Percentiles rank a stretch among this genome's conserved stretches.
phyloP scores from a whole-genome alignment of 2,888 invertebrate genomes.

The Andrena praecox region DNA sequence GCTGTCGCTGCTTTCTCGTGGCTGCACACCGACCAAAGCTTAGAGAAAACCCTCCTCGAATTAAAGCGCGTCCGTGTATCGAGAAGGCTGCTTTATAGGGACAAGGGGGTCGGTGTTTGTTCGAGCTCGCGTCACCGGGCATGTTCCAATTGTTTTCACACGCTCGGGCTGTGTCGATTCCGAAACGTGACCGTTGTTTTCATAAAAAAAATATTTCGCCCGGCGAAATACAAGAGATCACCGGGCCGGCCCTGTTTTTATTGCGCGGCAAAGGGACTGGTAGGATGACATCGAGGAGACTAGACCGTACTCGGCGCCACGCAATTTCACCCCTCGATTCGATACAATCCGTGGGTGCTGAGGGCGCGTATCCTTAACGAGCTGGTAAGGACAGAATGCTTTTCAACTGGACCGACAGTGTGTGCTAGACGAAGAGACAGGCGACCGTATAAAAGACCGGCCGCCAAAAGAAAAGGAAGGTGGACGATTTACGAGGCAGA shows the following conservation, averaged over 20 bases:
- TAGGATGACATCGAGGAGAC: not conserved
- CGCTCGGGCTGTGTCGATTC: slow-evolving; percentile 35
- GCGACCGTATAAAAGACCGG: slow-evolving; percentile 11
- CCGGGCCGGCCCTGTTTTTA: not conserved
- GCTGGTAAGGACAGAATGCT: slow-evolving; percentile 29
- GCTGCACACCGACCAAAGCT: slow-evolving; percentile 54
- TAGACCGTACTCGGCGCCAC: slow-evolving; percentile 13
- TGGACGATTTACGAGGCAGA: slow-evolving; percentile 17
- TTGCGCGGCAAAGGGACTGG: slow-evolving; percentile 11
- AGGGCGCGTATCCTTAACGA: slow-evolving; percentile 61
- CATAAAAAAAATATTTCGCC: slow-evolving; percentile 29
- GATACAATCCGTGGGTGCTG: slow-evolving; percentile 44
- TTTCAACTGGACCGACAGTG: too few species aligned
- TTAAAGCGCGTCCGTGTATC: slow-evolving; percentile 56
- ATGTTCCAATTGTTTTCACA: slow-evolving; percentile 48
- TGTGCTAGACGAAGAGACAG: slow-evolving; percentile 46
- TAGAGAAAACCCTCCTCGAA: slow-evolving; percentile 50
- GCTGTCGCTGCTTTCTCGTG: slow-evolving; percentile 69
- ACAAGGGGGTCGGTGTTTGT: slow-evolving; percentile 20
- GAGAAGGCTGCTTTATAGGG: slow-evolving; percentile 39
- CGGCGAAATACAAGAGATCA: not conserved
- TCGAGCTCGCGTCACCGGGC: slow-evolving; percentile 40
- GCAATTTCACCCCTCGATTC: slow-evolving; percentile 60
- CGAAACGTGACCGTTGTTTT: slow-evolving; percentile 32
- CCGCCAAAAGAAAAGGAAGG: not conserved